Base-by-base conservation (phyloP, 2,888 invertebrate genomes). In the Drosophila algonquin region DNA sequence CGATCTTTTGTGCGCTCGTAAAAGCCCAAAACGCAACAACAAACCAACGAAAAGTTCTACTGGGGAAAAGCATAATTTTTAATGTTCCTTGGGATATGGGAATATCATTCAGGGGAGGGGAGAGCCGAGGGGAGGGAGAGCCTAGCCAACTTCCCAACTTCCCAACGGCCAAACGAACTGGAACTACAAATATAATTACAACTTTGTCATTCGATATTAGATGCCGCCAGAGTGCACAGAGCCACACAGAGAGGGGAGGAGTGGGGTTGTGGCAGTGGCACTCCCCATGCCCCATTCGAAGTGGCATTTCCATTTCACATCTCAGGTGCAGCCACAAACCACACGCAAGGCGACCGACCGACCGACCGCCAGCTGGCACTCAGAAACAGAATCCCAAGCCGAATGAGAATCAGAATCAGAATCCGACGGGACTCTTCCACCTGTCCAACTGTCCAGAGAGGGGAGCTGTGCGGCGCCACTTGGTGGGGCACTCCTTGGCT, bases 131-230 rank as follows among this genome's bases (percentile, higher is more conserved):
- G 21, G 21, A 21, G 44, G 51, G 21, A 3, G 21, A 21, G 21
- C 21, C 56, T 64, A 3, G 21, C 64, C 70, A 51, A 65, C 70
- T 68, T 59, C 71, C 64, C 70, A 51, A 65, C 70, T 68, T 59
- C 71, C 30, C 63, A 21, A 21, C 21, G 35, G 35, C 59, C 58
- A 40, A 71, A 64, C 53, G 60, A 61, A 77, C 76, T 59, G 69
- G 50, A 60, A 60, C 77, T 71, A 47, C 63, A 67, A 75, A 73
- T 84, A 78, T 81, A 81, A 85, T 81, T 84, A 89, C 77, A 81
- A 73, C 69, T 77, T 89, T 89, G 84, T 89, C 84, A 87, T 89
- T 77, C 77, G 85, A 85, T 85, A 85, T 85, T 89, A 84, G 75
- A 77, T 67, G 59, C 61, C 65, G 80, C 63, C 60, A 74, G 63